Percentiles rank a stretch among this genome's conserved stretches.
These are phyloP conservation scores for Acanthochromis polyacanthus DNA, from an alignment of 2,113 vertebrate species.

Conservation along the genomic window DNA sequence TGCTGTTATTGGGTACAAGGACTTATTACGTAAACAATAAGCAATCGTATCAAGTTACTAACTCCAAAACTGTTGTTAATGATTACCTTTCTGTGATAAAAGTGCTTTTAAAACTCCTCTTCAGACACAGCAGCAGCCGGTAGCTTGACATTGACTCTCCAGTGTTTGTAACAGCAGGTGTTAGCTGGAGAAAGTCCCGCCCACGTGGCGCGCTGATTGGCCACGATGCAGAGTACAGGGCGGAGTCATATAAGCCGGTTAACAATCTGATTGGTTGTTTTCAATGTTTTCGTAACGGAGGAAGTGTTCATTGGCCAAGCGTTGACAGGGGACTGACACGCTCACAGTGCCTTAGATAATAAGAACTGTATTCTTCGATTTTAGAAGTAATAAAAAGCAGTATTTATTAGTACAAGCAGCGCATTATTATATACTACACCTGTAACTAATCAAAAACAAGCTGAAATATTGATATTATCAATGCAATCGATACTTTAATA, in stretches of 20 bases:
- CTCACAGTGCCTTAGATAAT: background rate
- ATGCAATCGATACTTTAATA: background rate
- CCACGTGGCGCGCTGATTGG: conserved; percentile 48
- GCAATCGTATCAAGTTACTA: background rate
- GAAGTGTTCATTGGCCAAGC: conserved; percentile 30
- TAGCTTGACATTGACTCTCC: conserved; percentile 57
- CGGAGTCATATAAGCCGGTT: conserved; percentile 16
- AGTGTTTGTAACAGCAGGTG: conserved; percentile 20
- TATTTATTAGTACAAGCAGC: conserved; percentile 33
- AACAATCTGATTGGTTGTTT: conserved; percentile 54
- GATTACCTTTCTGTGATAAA: conserved; percentile 41
- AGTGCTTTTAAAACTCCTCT: conserved; percentile 16
- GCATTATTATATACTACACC: background rate
- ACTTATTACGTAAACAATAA: background rate
- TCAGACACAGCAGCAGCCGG: background rate
- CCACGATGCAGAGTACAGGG: background rate
- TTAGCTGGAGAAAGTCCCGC: background rate
- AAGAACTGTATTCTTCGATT: background rate
- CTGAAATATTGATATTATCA: background rate
- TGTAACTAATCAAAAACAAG: background rate
- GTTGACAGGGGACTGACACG: background rate
- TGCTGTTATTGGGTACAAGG: background rate
- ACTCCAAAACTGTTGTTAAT: background rate
- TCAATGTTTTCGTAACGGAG: conserved; percentile 41
- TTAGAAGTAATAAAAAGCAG: background rate